Conservation (phyloP, 1,140 invertebrate species). For the Ditylenchus dipsaci region DNA sequence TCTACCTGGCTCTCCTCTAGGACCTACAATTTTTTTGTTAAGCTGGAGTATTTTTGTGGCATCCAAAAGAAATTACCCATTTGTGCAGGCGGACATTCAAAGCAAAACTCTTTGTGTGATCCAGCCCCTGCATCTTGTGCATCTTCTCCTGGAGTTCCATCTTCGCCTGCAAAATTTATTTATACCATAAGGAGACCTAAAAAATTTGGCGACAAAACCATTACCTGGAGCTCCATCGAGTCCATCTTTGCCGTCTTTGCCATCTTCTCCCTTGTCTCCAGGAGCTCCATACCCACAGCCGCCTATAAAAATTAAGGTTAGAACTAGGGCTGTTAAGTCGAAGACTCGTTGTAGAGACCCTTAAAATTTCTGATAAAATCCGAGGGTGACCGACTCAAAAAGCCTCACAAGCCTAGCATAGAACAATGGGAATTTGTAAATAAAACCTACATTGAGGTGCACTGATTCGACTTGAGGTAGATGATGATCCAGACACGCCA, state of each 20-base stretch:
- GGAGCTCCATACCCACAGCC: constrained; percentile 33
- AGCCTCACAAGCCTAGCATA: too few species aligned
- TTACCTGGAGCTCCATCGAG: constrained; percentile 25
- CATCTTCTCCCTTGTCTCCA: constrained; percentile 24
- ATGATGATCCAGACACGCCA: background rate
- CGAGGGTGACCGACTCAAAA: background rate
- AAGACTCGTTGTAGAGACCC: too few species aligned
- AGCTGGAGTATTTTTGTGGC: too few species aligned
- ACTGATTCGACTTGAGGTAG: background rate
- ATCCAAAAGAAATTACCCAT: background rate
- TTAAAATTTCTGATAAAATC: constrained; percentile 5
- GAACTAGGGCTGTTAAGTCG: background rate
- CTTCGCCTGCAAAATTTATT: constrained; percentile 5
- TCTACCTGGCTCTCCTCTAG: background rate
- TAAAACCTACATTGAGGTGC: too few species aligned
- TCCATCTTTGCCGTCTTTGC: constrained; percentile 37
- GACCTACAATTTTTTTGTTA: constrained; percentile 6
- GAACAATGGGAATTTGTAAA: too few species aligned
- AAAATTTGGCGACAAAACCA: background rate
- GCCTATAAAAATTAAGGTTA: constrained; percentile 8
- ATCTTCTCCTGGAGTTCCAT: constrained; percentile 36
- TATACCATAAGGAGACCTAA: background rate
- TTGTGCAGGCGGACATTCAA: constrained; percentile 41
- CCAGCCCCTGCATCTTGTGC: constrained; percentile 20
- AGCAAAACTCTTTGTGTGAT: constrained; percentile 40